Conservation (phyloP, 2,888 invertebrate species). For the Boloria euphrosyne region DNA sequence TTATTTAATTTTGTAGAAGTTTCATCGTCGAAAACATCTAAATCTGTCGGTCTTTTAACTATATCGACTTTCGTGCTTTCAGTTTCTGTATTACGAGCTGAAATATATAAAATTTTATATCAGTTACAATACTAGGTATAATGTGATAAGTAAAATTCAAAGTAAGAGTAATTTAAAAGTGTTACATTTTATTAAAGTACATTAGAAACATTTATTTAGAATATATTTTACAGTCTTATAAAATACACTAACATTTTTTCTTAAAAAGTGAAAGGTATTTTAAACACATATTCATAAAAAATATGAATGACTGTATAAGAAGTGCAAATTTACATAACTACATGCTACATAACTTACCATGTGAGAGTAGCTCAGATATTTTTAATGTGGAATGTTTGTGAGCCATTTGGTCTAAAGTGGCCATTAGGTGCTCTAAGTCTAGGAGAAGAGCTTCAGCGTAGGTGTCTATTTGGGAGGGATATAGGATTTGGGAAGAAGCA, state of each 20-base stretch:
- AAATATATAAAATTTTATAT: slow-evolving; percentile 45
- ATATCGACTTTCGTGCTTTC: slow-evolving; percentile 47
- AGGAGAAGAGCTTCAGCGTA: slow-evolving; percentile 81
- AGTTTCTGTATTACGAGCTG: slow-evolving; percentile 70
- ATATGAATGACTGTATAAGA: background rate
- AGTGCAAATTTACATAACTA: slow-evolving; percentile 22
- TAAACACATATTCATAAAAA: background rate
- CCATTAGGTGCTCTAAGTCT: slow-evolving; percentile 82
- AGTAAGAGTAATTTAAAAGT: too few species aligned
- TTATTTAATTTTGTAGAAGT: slow-evolving; percentile 61
- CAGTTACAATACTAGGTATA: background rate
- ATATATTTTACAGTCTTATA: too few species aligned
- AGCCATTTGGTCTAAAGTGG: slow-evolving; percentile 81
- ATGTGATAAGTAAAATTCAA: too few species aligned
- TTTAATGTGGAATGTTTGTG: slow-evolving; percentile 79
- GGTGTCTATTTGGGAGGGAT: slow-evolving; percentile 65
- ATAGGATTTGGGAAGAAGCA: slow-evolving; percentile 60
- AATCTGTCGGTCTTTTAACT: slow-evolving; percentile 57
- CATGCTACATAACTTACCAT: slow-evolving; percentile 67
- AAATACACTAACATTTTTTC: too few species aligned
- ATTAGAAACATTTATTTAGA: too few species aligned
- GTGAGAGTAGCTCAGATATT: slow-evolving; percentile 77
- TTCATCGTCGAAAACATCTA: slow-evolving; percentile 63
- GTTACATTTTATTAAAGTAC: too few species aligned
- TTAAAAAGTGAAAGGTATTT: too few species aligned